A percentile compares a stretch with the other conserved stretches of the same genome.
Conservation (phyloP, 92 coral and sea anemone genomes). For the Porites evermanni region DNA sequence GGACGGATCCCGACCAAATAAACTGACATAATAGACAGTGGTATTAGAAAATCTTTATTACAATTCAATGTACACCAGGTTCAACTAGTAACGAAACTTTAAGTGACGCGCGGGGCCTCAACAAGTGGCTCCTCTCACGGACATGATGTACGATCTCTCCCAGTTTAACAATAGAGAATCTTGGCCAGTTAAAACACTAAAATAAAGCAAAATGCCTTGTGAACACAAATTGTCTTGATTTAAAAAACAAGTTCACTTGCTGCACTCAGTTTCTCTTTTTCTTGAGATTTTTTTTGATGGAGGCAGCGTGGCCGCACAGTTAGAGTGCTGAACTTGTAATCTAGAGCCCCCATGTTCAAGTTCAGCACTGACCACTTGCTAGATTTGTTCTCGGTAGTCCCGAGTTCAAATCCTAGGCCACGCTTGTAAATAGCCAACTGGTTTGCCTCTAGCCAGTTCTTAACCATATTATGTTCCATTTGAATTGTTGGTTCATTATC, state of each 20-base stretch:
- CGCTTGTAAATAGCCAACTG: no score
- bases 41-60: slow-evolving; percentile 12
- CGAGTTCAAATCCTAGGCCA: no score
- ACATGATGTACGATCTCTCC: not conserved
- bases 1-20: not conserved
- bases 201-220: not conserved
- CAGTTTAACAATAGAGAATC: not conserved
- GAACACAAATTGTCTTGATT: not conserved
- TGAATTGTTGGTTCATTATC: no score
- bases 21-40: not conserved
- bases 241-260: not conserved
- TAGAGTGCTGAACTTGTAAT: no score
- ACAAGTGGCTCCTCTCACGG: no score
- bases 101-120: no score
- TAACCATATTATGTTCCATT: no score
- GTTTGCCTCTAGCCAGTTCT: no score
- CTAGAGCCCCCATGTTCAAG: no score
- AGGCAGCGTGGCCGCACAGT: no score
- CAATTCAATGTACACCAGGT: slow-evolving; percentile 10
- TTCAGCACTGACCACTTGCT: no score
- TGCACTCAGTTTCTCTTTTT: not conserved
- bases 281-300: not conserved
- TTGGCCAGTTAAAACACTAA: slow-evolving; percentile 5
- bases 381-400: no score
- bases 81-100: not conserved